Evolutionary conservation across 2,797 vertebrate species (phyloP).

Genomic region (Pseudochirops cupreus): DNA sequence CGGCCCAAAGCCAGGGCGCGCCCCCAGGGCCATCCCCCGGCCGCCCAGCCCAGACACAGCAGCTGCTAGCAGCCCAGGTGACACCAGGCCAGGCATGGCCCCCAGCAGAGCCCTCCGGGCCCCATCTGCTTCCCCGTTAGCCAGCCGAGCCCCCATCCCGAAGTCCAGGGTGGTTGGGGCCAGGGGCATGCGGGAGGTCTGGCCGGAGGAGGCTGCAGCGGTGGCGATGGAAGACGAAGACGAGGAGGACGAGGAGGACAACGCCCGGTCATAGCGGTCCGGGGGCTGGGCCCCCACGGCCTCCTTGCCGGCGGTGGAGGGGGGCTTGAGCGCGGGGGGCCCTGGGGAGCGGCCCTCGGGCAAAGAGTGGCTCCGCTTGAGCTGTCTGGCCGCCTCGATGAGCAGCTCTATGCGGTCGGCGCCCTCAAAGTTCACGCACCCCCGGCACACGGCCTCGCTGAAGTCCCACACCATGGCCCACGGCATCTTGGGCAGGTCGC

Average conservation of each 20-base stretch:
- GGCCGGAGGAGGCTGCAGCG: slow-evolving; percentile 81
- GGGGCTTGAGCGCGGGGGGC: slow-evolving; percentile 89
- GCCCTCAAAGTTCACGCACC: slow-evolving; percentile 95
- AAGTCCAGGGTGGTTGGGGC: slow-evolving; percentile 83
- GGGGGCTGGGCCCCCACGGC: slow-evolving; percentile 77
- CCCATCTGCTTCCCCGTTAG: slow-evolving; percentile 89
- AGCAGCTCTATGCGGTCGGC: slow-evolving; percentile 93
- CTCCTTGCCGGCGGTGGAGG: slow-evolving; percentile 74
- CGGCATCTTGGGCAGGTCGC: slow-evolving; percentile 94
- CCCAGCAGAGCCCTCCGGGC: slow-evolving; percentile 88
- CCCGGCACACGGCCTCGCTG: slow-evolving; percentile 94
- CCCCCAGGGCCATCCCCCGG: slow-evolving; percentile 87
- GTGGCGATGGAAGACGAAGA: slow-evolving; percentile 74
- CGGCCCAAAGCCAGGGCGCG: slow-evolving; percentile 84
- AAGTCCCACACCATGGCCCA: slow-evolving; percentile 97
- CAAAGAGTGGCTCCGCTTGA: slow-evolving; percentile 91
- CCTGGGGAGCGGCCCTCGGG: slow-evolving; percentile 91
- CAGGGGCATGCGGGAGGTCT: slow-evolving; percentile 79
- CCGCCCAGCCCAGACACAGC: slow-evolving; percentile 89
- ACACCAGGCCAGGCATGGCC: slow-evolving; percentile 88
- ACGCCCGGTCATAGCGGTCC: slow-evolving; percentile 79
- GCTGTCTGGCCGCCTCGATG: slow-evolving; percentile 91
- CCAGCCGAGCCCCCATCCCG: slow-evolving; percentile 86
- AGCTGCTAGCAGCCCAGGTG: slow-evolving; percentile 88
- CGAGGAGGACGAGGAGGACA: slow-evolving; percentile 50